Percentiles rank a stretch among this genome's conserved stretches.
These are phyloP conservation scores for Poliocrania exsul DNA, from an alignment of 2,797 vertebrate species.

Conservation along the genomic window DNA sequence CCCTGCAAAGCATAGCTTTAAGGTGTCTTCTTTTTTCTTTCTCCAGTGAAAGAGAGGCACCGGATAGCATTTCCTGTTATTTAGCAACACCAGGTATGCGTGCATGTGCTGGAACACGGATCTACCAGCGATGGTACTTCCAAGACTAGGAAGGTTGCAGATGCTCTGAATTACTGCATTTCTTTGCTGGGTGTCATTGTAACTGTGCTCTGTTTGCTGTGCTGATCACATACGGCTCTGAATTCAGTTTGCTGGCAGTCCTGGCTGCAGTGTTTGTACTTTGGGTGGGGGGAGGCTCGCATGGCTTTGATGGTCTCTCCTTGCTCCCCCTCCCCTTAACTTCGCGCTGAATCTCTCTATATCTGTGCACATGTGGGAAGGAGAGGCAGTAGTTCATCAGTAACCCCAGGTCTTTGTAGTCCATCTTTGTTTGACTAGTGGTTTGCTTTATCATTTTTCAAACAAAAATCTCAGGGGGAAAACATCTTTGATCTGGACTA, in stretches of 20 bases:
- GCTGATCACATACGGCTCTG: conserved; percentile 18
- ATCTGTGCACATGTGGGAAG: background rate
- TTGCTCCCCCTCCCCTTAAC: background rate
- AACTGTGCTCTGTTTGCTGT: conserved; percentile 34
- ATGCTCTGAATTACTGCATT: conserved; percentile 3
- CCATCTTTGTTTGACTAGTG: background rate
- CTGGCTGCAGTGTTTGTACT: background rate
- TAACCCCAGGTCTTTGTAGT: background rate
- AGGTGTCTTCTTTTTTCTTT: conserved; percentile 32
- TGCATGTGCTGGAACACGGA: conserved; percentile 49
- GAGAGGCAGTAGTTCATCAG: background rate
- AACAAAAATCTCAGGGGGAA: background rate
- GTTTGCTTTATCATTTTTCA: background rate
- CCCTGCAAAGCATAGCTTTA: conserved; percentile 9
- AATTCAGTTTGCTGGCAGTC: background rate
- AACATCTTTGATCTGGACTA: background rate
- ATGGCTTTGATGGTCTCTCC: background rate
- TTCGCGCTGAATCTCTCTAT: background rate
- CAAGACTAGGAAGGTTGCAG: conserved; percentile 17
- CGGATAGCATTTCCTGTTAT: conserved; percentile 17
- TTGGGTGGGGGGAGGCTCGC: background rate
- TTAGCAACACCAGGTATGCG: conserved; percentile 44
- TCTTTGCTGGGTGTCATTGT: conserved; percentile 37
- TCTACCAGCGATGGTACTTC: background rate
- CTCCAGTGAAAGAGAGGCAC: background rate